Evolutionary conservation across 2,797 vertebrate species (phyloP).

Genomic region (Syncerus caffer): DNA sequence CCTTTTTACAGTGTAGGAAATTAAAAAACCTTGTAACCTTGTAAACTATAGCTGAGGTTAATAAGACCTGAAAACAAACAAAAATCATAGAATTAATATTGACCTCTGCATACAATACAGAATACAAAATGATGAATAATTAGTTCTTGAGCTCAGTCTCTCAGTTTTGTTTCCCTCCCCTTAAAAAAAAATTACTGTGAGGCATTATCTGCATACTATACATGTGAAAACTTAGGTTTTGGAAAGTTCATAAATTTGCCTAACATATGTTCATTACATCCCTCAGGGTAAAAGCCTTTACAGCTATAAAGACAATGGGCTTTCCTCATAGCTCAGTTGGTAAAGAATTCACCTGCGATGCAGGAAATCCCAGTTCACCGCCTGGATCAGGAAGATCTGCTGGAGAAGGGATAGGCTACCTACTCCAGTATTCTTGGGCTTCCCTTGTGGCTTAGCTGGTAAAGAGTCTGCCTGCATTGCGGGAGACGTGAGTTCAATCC

Average conservation of each 20-base stretch:
- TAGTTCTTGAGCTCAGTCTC: background rate
- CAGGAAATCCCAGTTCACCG: background rate
- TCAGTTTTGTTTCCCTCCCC: background rate
- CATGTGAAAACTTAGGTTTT: background rate
- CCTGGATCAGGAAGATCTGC: background rate
- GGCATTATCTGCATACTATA: background rate
- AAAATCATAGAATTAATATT: background rate
- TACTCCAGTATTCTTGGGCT: background rate
- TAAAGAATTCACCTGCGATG: background rate
- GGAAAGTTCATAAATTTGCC: background rate
- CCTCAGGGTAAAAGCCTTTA: background rate
- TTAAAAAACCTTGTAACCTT: background rate
- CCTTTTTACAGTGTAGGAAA: conserved; percentile 4
- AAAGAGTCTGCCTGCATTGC: rapidly evolving
- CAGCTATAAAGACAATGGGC: background rate
- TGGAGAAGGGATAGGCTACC: too few species aligned
- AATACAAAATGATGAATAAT: background rate
- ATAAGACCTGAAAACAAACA: background rate
- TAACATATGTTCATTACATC: background rate
- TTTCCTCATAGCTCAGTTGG: background rate
- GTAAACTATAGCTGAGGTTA: background rate
- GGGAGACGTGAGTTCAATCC: background rate
- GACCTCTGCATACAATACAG: background rate
- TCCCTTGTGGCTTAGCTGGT: background rate
- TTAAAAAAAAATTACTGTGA: background rate